Conservation (phyloP, 2,888 invertebrate genomes). For the Zele albiditarsus region DNA sequence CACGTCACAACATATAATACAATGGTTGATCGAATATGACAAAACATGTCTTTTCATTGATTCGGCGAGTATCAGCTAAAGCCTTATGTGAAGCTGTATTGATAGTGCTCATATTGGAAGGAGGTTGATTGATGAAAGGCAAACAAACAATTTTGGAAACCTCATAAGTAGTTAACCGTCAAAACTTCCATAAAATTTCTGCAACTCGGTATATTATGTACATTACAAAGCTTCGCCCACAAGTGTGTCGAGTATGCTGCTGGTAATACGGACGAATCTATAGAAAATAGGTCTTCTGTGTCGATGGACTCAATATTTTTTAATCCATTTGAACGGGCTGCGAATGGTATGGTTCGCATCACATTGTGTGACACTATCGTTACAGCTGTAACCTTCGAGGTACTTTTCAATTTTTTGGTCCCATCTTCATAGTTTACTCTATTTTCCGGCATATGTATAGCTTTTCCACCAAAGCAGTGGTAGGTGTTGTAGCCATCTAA, state of each 20-base stretch:
- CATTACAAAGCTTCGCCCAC: not conserved
- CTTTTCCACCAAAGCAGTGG: not conserved
- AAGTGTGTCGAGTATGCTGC: slow-evolving; percentile 35
- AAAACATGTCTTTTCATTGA: slow-evolving; percentile 50
- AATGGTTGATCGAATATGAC: slow-evolving; percentile 52
- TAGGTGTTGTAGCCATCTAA: slow-evolving; percentile 35
- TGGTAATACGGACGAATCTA: slow-evolving; percentile 29
- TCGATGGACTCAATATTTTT: slow-evolving; percentile 7
- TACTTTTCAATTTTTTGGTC: too few species aligned
- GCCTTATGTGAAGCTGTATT: slow-evolving; percentile 41
- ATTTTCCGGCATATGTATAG: not conserved
- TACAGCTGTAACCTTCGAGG: too few species aligned
- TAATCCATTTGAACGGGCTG: too few species aligned
- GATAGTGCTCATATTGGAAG: slow-evolving; percentile 40
- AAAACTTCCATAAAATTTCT: slow-evolving; percentile 46
- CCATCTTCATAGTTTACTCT: too few species aligned
- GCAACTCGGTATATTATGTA: slow-evolving; percentile 36
- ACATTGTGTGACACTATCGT: too few species aligned
- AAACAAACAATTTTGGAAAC: slow-evolving; percentile 40
- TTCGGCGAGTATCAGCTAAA: slow-evolving; percentile 19
- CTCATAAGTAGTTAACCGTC: slow-evolving; percentile 12
- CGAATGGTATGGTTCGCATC: too few species aligned
- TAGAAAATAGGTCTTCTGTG: slow-evolving; percentile 13
- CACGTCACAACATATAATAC: too few species aligned
- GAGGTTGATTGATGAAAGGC: slow-evolving; percentile 46